Base-by-base conservation (phyloP, 2,797 vertebrate genomes). In the Pogoniulus pusillus region DNA sequence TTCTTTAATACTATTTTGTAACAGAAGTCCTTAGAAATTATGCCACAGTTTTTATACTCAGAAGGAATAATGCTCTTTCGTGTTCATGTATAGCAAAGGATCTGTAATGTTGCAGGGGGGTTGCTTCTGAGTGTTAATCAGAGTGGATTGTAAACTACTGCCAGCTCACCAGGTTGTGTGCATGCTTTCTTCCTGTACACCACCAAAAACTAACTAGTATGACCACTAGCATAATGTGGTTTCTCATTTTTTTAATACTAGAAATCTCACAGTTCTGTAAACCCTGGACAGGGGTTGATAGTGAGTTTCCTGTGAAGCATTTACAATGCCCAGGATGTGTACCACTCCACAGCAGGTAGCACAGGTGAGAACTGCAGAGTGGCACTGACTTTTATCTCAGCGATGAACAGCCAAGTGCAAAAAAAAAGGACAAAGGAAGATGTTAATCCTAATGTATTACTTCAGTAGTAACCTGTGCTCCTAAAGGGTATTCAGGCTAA, bases 341-440 rank as follows among this genome's bases (percentile, higher is more conserved):
- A 4, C 32, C 6, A 22, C 4, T 9, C 15, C 18, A 7, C 0
- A 6, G 7, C 3, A 29, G 29, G 5, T 16, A 37, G 3, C 8
- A 55, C 4, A 53, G 23, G 26, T 16, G 9, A 4, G 37, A 85
- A 45, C 16, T 16, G 22, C 23, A 83, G 35, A 64, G 18, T 1
- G 6, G 5, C 27, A 10, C 18, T 24, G 30, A 10, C 20, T 80
- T 34, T 47, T 12, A 27, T 34, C 9, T n/a, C 2, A 73, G 12
- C 0, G 0, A 4, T 35, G 6, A 57, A 30, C 4, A 62, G 20
- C 12, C 12, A 69, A 45, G 20, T 77, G 27, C 24, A 68, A 45
- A 5, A 43, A 5, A 43, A 39, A 74, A 53, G 10, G 4, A 17
- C 22, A 39, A 59, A 41, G 2, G 1, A 70, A 5, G 5, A 9